A percentile compares a stretch with the other conserved stretches of the same genome.
phyloP scores from a whole-genome alignment of 92 coral and sea anemone species.

The Parazoanthus darwini region DNA sequence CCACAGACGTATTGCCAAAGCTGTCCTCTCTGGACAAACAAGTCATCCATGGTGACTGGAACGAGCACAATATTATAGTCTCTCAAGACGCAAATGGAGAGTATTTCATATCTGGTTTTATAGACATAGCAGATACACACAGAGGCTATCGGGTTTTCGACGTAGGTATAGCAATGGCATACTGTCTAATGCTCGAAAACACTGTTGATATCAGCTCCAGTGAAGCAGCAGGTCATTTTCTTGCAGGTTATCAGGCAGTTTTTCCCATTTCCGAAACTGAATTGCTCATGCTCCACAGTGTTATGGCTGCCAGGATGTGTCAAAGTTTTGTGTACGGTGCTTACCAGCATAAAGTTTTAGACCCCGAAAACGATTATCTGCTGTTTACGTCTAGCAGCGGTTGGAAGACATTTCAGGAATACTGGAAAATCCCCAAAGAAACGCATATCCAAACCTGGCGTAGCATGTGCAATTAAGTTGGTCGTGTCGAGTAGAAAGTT shows the following conservation, averaged over 20 bases:
- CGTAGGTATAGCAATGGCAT: conserved; percentile 57
- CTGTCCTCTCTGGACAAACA: conserved; percentile 17
- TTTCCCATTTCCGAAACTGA: conserved; percentile 65
- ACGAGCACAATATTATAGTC: conserved; percentile 33
- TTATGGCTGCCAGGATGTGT: conserved; percentile 62
- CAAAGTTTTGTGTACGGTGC: conserved; percentile 59
- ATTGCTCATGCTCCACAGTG: conserved; percentile 44
- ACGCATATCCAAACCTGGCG: conserved; percentile 37
- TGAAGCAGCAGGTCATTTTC: conserved; percentile 59
- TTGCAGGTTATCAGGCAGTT: conserved; percentile 67
- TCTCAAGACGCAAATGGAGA: conserved; percentile 1
- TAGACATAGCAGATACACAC: conserved; percentile 70
- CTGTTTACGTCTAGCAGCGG: conserved; percentile 41
- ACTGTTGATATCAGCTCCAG: background rate
- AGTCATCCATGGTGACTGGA: conserved; percentile 46
- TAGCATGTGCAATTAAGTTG: conserved; percentile 6
- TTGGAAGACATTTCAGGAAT: conserved; percentile 58
- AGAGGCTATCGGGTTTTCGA: conserved; percentile 66
- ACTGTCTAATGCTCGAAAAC: conserved; percentile 45
- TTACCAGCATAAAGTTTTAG: conserved; percentile 22
- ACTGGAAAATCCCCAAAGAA: conserved; percentile 48
- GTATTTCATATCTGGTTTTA: conserved; percentile 44
- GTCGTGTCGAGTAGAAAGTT: background rate
- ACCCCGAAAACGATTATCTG: conserved; percentile 59
- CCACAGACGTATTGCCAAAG: conserved; percentile 9